Evolutionary conservation across 2,113 vertebrate genomes (phyloP).

Genomic region (Eurypyga helias): DNA sequence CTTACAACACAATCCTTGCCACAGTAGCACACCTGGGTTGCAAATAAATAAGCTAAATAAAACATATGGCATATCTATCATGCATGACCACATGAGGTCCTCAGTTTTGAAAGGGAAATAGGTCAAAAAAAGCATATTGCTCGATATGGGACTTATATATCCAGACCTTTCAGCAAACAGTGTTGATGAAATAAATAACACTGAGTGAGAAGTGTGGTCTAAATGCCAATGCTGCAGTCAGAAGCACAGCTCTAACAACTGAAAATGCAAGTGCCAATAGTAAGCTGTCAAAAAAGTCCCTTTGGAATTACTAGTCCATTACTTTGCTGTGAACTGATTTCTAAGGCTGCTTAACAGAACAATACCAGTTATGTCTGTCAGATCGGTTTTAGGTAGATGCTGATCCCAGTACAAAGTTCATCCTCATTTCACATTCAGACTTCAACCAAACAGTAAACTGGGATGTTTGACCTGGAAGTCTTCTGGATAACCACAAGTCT

Average conservation of each 20-base stretch:
- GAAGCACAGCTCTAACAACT: not conserved
- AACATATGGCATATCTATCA: not conserved
- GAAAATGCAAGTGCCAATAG: not conserved
- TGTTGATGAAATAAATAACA: not conserved
- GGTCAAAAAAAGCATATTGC: not conserved
- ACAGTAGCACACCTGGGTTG: not conserved
- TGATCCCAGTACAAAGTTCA: not conserved
- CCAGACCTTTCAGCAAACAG: not conserved
- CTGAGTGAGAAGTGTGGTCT: not conserved
- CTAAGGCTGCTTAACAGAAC: not conserved
- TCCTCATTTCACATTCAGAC: not conserved
- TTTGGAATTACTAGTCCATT: not conserved
- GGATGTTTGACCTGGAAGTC: not conserved
- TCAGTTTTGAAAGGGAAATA: not conserved
- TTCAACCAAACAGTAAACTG: not conserved
- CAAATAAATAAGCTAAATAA: not conserved
- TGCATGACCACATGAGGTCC: not conserved
- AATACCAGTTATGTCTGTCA: not conserved
- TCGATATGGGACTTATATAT: not conserved
- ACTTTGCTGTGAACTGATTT: not conserved
- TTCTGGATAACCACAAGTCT: not conserved
- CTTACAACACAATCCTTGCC: not conserved
- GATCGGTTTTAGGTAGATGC: not conserved
- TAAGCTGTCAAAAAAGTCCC: not conserved
- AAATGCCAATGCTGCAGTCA: not conserved